phyloP scores from a whole-genome alignment of 2,888 invertebrate genomes.

The Schrankia costaestrigalis region DNA sequence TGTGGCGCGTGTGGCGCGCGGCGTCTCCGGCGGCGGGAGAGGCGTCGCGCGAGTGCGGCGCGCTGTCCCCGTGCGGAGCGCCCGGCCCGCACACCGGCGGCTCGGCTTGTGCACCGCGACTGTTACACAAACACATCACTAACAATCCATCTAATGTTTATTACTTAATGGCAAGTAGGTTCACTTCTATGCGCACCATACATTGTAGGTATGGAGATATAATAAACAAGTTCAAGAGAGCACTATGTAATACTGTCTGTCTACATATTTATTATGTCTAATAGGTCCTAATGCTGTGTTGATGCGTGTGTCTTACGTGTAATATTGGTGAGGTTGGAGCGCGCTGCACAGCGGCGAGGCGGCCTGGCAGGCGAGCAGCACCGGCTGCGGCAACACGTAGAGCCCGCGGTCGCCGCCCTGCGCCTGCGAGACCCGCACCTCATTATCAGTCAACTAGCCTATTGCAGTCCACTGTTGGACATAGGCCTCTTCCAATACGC shows the following conservation, averaged over 20 bases:
- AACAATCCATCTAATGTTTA: no score
- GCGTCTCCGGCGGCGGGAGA: neutral
- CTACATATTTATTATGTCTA: no score
- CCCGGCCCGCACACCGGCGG: neutral
- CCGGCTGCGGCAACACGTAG: constrained; percentile 25
- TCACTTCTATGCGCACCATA: no score
- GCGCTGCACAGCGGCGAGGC: constrained; percentile 18
- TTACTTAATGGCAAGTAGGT: no score
- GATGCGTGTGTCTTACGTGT: constrained; percentile 9
- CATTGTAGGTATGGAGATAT: no score
- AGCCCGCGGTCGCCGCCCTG: constrained; percentile 17
- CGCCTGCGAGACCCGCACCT: neutral
- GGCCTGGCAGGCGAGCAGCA: constrained; percentile 23
- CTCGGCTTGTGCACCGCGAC: neutral
- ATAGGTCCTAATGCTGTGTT: neutral
- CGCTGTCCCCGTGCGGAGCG: neutral
- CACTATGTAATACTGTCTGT: no score
- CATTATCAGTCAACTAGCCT: neutral
- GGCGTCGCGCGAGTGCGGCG: neutral
- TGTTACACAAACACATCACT: no score
- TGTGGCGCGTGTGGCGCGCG: no score
- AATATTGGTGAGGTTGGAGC: constrained; percentile 14
- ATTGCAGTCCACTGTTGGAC: neutral
- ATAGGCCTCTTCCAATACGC: neutral
- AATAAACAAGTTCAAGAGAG: no score